Conservation (phyloP, 2,113 vertebrate species). For the Triplophysa dalaica region DNA sequence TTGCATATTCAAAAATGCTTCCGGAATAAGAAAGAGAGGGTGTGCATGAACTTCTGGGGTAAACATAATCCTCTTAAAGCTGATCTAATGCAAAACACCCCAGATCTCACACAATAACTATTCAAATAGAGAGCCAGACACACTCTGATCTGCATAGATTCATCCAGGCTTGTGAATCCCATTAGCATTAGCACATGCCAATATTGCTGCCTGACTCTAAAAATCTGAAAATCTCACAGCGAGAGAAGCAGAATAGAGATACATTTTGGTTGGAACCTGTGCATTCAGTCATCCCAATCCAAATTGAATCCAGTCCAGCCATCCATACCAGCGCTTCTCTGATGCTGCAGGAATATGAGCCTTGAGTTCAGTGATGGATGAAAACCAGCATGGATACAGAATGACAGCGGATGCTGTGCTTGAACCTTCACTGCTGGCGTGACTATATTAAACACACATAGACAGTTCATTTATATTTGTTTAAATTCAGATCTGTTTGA, state of each 20-base stretch:
- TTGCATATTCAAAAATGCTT: not conserved
- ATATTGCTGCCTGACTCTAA: slow-evolving; percentile 18
- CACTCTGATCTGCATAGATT: slow-evolving; percentile 17
- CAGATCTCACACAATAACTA: slow-evolving; percentile 1
- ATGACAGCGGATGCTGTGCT: slow-evolving; percentile 34
- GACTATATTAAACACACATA: not conserved
- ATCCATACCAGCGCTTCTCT: slow-evolving; percentile 45
- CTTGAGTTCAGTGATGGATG: slow-evolving; percentile 27
- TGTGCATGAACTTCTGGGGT: not conserved
- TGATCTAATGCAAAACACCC: slow-evolving; percentile 2
- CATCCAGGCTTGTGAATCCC: not conserved
- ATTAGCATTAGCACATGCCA: slow-evolving; percentile 35
- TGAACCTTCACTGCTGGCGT: slow-evolving; percentile 12
- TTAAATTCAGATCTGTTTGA: not conserved
- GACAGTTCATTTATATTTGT: not conserved
- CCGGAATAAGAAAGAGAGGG: not conserved
- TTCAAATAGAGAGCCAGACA: not conserved
- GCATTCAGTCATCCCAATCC: slow-evolving; percentile 38
- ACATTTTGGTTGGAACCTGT: slow-evolving; percentile 34
- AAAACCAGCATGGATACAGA: slow-evolving; percentile 40
- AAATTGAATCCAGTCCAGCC: slow-evolving; percentile 31
- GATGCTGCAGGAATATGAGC: slow-evolving; percentile 25
- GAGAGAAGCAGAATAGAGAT: slow-evolving; percentile 40
- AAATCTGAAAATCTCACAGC: slow-evolving; percentile 21
- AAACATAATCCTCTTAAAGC: slow-evolving; percentile 22